Conservation (phyloP, 2,797 vertebrate genomes). For the Rhinophrynus dorsalis region DNA sequence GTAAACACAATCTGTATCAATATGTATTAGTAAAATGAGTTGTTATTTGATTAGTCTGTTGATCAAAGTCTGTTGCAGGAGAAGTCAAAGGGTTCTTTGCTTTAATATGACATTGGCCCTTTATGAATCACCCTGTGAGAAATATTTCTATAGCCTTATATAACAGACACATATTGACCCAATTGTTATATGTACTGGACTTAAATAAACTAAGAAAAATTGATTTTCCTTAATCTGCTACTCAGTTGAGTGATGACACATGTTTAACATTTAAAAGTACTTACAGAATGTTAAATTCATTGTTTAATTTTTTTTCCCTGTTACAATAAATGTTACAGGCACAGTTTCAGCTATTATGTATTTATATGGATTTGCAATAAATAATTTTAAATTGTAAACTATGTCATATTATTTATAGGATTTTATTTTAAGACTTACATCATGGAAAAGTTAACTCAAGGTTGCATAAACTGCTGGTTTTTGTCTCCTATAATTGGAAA, state of each 20-base stretch:
- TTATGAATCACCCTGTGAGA: too few relatives aligned
- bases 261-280: slow-evolving; percentile 9
- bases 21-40: too few relatives aligned
- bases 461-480: neutral
- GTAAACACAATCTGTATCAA: too few relatives aligned
- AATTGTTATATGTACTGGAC: too few relatives aligned
- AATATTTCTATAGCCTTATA: too few relatives aligned
- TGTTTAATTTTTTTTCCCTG: neutral
- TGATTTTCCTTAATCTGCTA: too few relatives aligned
- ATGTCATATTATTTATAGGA: neutral
- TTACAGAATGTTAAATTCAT: neutral
- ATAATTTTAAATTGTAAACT: neutral
- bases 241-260: neutral
- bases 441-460: slow-evolving; percentile 3
- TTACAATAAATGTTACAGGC: slow-evolving; percentile 2
- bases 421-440: neutral
- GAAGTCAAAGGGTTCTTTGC: too few relatives aligned
- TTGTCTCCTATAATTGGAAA: neutral
- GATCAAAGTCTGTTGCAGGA: too few relatives aligned
- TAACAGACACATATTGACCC: too few relatives aligned
- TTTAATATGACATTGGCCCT: too few relatives aligned
- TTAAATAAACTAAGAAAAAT: too few relatives aligned
- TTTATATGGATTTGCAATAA: slow-evolving; percentile 15
- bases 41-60: too few relatives aligned
- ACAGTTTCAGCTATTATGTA: neutral